These are phyloP conservation scores for Vannuccia rotundouncinata DNA, from an alignment of 2,888 invertebrate species.

Conservation along the genomic window DNA sequence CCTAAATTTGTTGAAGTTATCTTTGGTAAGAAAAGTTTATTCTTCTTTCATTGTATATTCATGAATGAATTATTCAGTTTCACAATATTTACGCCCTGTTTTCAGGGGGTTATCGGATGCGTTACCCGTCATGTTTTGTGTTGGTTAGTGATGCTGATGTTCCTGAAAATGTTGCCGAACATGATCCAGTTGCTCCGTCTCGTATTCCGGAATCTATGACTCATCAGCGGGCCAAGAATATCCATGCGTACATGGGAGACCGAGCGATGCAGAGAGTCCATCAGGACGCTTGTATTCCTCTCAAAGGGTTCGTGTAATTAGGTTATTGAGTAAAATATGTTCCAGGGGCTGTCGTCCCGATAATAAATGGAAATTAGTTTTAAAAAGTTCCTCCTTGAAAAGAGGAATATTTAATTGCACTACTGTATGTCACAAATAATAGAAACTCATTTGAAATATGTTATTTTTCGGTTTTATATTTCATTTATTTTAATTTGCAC, in stretches of 20 bases:
- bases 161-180: not conserved
- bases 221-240: not conserved
- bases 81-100: no score
- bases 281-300: constrained; percentile 11
- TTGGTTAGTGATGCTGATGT: constrained; percentile 65
- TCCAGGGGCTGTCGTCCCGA: no score
- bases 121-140: constrained; percentile 88
- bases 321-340: no score
- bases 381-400: no score
- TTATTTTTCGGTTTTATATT: no score
- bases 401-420: no score
- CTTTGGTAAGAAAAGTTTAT: not conserved
- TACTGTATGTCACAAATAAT: no score
- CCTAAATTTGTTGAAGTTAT: constrained; percentile 36
- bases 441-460: no score
- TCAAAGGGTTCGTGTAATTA: not conserved
- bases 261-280: not conserved
- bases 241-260: not conserved
- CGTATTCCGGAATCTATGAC: not conserved
- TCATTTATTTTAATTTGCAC: no score
- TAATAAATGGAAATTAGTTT: no score
- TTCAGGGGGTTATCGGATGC: constrained; percentile 81
- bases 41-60: not conserved
- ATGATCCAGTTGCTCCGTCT: not conserved
- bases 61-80: not conserved